These are phyloP conservation scores for Heptranchias perlo DNA, from an alignment of 2,113 vertebrate genomes.

Conservation along the genomic window DNA sequence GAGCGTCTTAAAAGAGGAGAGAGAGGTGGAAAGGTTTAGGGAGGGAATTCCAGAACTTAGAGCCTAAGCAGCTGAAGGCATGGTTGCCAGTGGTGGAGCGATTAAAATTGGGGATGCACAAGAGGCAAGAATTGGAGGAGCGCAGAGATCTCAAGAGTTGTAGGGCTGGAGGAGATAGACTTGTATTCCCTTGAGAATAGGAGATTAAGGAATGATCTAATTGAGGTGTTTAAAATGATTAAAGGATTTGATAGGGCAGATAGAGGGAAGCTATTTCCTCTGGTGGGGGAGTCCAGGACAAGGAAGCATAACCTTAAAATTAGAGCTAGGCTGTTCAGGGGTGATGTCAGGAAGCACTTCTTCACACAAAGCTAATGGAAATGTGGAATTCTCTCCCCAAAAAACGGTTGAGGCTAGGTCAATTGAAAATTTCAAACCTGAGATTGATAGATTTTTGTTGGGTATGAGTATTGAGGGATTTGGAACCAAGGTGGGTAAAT, in stretches of 20 bases:
- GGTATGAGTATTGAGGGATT: neutral
- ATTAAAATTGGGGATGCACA: too few relatives aligned
- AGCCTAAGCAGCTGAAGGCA: too few relatives aligned
- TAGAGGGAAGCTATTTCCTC: neutral
- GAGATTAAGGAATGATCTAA: too few relatives aligned
- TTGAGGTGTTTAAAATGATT: neutral
- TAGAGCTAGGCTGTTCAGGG: neutral
- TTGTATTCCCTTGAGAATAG: too few relatives aligned
- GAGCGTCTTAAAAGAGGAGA: too few relatives aligned
- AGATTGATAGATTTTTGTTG: neutral
- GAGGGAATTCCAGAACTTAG: too few relatives aligned
- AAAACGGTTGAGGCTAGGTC: neutral
- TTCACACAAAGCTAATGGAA: neutral
- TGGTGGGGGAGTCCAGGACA: neutral
- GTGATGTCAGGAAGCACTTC: neutral
- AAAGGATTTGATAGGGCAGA: neutral
- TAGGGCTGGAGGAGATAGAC: too few relatives aligned
- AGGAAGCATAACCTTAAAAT: neutral
- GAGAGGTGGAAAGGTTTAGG: too few relatives aligned
- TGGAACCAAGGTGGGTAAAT: neutral
- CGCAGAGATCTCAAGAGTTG: too few relatives aligned
- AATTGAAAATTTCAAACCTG: neutral
- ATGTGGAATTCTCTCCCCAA: neutral
- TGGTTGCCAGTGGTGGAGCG: too few relatives aligned
- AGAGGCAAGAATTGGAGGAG: too few relatives aligned